Evolutionary conservation across 2,113 vertebrate genomes (phyloP).

Genomic region (Colius striatus): DNA sequence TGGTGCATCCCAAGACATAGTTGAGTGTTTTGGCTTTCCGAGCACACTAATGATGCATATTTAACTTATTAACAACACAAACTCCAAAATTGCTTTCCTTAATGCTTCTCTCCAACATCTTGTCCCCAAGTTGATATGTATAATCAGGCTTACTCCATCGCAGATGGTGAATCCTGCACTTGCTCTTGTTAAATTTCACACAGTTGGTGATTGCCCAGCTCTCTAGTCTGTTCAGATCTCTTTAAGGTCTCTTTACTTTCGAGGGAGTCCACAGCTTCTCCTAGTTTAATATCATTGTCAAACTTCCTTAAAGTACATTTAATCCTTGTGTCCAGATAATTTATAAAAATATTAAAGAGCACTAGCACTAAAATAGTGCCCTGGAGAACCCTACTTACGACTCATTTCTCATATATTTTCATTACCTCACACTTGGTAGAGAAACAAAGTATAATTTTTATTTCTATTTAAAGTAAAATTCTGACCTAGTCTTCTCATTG

Average conservation of each 20-base stretch:
- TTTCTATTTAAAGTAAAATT: neutral
- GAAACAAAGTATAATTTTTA: neutral
- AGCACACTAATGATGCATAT: neutral
- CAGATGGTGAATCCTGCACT: neutral
- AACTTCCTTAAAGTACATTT: neutral
- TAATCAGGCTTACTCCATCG: neutral
- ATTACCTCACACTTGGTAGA: neutral
- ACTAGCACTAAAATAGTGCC: neutral
- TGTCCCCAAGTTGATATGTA: rapidly evolving
- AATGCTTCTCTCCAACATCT: neutral
- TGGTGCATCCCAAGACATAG: neutral
- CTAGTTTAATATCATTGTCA: neutral
- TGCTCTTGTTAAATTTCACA: neutral
- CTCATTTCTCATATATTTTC: neutral
- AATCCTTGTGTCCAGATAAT: neutral
- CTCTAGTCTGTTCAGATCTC: neutral
- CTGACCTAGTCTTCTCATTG: neutral
- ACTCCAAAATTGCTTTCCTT: neutral
- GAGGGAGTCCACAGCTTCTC: neutral
- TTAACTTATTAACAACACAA: neutral
- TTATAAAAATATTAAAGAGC: neutral
- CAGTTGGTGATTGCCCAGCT: neutral
- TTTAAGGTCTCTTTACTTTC: neutral
- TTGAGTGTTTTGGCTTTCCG: neutral
- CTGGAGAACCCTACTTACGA: neutral